Evolutionary conservation across 1,140 invertebrate species (phyloP), one percentile per base, ranked within the genome.

Genomic region (Kradibia gibbosae): DNA sequence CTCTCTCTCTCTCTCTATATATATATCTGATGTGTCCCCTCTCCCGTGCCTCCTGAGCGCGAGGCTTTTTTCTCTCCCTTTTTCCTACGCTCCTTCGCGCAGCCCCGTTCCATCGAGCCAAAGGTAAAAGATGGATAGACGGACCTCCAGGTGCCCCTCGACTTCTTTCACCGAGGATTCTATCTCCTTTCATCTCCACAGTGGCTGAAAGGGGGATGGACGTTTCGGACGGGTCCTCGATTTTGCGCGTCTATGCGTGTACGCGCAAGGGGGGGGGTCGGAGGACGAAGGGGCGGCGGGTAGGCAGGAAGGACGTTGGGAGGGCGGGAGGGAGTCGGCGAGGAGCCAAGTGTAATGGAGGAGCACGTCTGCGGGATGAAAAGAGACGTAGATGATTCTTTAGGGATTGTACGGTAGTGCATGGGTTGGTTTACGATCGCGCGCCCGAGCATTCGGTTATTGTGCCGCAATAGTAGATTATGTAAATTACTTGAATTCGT

Each of bases 101-200:
- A 13, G 34, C 20, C 34, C 62, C n/a, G 28, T 10, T 67, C 34
- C 62, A 15, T 65, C 31, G 31, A 39, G 34, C 34, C 62, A 10
- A 67, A 67, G 34, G 62, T 20, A 39, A 67, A 67, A 67, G 34
- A 36, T 39, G 34, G 62, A 39, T 20, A 22, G 62, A 67, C 34
- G 34, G 17, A 67, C 34, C 62, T 65, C 62, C 62, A 67, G 62
- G 62, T 67, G 62, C 20, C 62, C 22, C 62, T 60, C 62, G 62
- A 67, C 62, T 67, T 67, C 62, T 67, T 67, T 67, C 62, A 67
- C 62, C 60, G 62, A 67, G 34, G 2, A 39, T 36, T 39, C 36
- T n/a, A 67, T 67, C 62, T 39, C 34, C 34, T 67, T 67, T 67
- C 62, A 67, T 67, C 20, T 7, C 55, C 13, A 4, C 4, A 22